Evolutionary conservation across 2,888 invertebrate species (phyloP).

Genomic region (Saturnia japonica): DNA sequence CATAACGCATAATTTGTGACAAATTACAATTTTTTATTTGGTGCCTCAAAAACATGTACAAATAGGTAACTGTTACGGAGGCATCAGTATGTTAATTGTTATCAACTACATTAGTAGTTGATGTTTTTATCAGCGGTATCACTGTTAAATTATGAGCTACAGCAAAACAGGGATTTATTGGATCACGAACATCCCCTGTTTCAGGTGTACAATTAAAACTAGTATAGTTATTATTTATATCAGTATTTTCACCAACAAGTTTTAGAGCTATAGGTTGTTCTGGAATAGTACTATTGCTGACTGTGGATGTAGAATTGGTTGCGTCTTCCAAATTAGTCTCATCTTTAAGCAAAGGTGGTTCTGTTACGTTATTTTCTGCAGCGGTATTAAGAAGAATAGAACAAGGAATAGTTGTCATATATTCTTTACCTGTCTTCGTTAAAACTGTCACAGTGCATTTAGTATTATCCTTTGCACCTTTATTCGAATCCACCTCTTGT

Average conservation of each 20-base stretch:
- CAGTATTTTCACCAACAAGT: slow-evolving; percentile 40
- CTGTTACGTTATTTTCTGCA: slow-evolving; percentile 77
- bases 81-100: slow-evolving; percentile 18
- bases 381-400: slow-evolving; percentile 71
- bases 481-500: slow-evolving; percentile 52
- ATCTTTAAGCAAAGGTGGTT: slow-evolving; percentile 50
- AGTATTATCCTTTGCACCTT: slow-evolving; percentile 59
- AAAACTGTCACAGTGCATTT: slow-evolving; percentile 74
- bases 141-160: slow-evolving; percentile 67
- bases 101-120: slow-evolving; percentile 30
- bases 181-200: slow-evolving; percentile 61
- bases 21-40: background rate
- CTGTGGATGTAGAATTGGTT: slow-evolving; percentile 34
- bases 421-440: slow-evolving; percentile 67
- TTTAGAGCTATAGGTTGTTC: slow-evolving; percentile 50
- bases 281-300: slow-evolving; percentile 30
- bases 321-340: slow-evolving; percentile 31
- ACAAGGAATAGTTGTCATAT: slow-evolving; percentile 76
- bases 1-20: too few species aligned
- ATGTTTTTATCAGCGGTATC: slow-evolving; percentile 53
- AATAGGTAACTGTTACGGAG: background rate
- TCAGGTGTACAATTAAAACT: slow-evolving; percentile 54
- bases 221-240: slow-evolving; percentile 32
- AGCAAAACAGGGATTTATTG: slow-evolving; percentile 70
- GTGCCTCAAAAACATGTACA: background rate